A percentile compares a stretch with the other conserved stretches of the same genome.
Conservation (phyloP, 2,113 vertebrate genomes). For the Triplophysa siluroides region DNA sequence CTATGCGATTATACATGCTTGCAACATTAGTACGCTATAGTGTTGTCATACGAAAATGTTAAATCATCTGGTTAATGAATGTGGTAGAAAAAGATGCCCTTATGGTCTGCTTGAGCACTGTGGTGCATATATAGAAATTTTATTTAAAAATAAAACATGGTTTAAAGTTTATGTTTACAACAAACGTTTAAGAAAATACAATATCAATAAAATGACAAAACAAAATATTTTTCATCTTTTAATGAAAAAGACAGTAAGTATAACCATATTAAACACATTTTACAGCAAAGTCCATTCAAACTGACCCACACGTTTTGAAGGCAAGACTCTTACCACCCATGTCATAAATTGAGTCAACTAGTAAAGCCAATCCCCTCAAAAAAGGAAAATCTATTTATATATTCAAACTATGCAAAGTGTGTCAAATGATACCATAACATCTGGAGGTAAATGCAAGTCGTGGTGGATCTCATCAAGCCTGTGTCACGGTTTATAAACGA, state of each 20-base stretch:
- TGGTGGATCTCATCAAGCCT: background rate
- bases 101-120: too few relatives aligned
- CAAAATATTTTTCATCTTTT: slow-evolving; percentile 68
- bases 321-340: slow-evolving; percentile 33
- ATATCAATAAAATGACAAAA: background rate
- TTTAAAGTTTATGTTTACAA: too few relatives aligned
- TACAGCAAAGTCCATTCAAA: slow-evolving; percentile 56
- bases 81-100: too few relatives aligned
- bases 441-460: slow-evolving; percentile 11
- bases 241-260: slow-evolving; percentile 78
- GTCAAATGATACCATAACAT: background rate
- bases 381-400: slow-evolving; percentile 4
- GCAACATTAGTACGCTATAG: too few relatives aligned
- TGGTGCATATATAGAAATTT: too few relatives aligned
- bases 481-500: background rate
- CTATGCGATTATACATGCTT: too few relatives aligned
- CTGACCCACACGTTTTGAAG: slow-evolving; percentile 58
- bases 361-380: slow-evolving; percentile 59
- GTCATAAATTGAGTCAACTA: slow-evolving; percentile 68
- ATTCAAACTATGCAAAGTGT: slow-evolving; percentile 18
- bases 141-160: too few relatives aligned
- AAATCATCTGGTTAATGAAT: too few relatives aligned
- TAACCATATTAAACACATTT: slow-evolving; percentile 65
- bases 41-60: too few relatives aligned
- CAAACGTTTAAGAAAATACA: background rate